Percentiles rank a stretch among this genome's conserved stretches.
Evolutionary conservation across 2,113 vertebrate genomes (phyloP).

Genomic region (Ailurus styani): DNA sequence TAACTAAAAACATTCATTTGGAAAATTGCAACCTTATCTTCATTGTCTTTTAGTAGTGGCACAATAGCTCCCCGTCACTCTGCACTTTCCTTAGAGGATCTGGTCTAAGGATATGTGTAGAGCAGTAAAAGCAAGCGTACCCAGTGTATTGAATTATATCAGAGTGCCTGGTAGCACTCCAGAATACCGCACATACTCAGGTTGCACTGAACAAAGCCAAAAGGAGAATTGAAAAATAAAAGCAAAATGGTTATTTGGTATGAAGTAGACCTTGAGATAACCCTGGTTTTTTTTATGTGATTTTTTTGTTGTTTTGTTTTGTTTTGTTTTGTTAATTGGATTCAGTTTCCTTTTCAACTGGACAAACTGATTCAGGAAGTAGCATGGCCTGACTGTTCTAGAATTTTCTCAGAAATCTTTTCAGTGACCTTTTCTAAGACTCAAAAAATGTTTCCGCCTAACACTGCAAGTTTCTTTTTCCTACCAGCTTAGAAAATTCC

Average conservation of each 20-base stretch:
- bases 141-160: background rate
- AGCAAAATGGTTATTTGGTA: constrained; percentile 45
- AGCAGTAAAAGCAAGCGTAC: background rate
- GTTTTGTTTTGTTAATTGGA: background rate
- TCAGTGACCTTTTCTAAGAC: constrained; percentile 31
- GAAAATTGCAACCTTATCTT: constrained; percentile 45
- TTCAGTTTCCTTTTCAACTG: constrained; percentile 54
- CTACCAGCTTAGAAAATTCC: constrained; percentile 21
- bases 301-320: background rate
- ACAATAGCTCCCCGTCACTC: constrained; percentile 45
- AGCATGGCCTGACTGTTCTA: constrained; percentile 16
- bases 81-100: background rate
- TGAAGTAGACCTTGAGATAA: constrained; percentile 26
- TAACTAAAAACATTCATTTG: constrained; percentile 53
- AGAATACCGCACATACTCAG: background rate
- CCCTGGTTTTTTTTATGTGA: background rate
- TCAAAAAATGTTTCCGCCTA: constrained; percentile 7
- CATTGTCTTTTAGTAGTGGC: constrained; percentile 27
- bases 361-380: constrained; percentile 45
- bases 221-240: constrained; percentile 45
- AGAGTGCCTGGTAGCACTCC: background rate
- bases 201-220: constrained; percentile 28
- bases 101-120: background rate
- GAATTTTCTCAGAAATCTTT: constrained; percentile 48
- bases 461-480: constrained; percentile 42